phyloP scores from a whole-genome alignment of 2,888 invertebrate genomes.

The Leucoma salicis region DNA sequence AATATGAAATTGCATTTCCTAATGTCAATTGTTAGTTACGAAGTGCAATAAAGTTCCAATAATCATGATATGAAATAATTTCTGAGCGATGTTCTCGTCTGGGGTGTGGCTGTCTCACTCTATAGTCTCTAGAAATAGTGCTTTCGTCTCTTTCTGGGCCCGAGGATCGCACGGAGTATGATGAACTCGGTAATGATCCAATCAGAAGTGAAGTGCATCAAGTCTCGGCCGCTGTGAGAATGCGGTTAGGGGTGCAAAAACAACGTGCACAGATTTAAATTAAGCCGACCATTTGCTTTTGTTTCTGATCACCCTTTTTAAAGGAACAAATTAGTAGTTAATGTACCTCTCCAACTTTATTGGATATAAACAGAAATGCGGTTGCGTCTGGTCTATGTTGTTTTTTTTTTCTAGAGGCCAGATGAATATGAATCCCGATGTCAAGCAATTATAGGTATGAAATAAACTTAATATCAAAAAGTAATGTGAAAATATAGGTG shows the following conservation, averaged over 20 bases:
- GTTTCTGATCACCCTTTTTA: conserved; percentile 55
- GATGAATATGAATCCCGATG: no score
- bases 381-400: neutral
- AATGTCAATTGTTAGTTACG: conserved; percentile 83
- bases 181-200: conserved; percentile 83
- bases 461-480: no score
- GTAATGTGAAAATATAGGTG: no score
- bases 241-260: conserved; percentile 82
- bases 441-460: no score
- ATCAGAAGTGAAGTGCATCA: conserved; percentile 82
- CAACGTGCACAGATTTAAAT: conserved; percentile 76
- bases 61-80: conserved; percentile 82
- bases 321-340: conserved; percentile 27
- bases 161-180: conserved; percentile 79
- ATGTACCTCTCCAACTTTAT: conserved; percentile 12
- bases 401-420: no score
- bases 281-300: conserved; percentile 73
- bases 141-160: conserved; percentile 60
- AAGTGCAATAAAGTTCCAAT: conserved; percentile 83
- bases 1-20: conserved; percentile 82
- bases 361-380: neutral
- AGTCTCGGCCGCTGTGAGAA: conserved; percentile 78
- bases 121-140: conserved; percentile 25
- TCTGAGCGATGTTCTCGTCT: conserved; percentile 68
- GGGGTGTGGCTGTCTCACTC: conserved; percentile 47